phyloP scores from a whole-genome alignment of 2,888 invertebrate species.

The Salpingus planirostris region DNA sequence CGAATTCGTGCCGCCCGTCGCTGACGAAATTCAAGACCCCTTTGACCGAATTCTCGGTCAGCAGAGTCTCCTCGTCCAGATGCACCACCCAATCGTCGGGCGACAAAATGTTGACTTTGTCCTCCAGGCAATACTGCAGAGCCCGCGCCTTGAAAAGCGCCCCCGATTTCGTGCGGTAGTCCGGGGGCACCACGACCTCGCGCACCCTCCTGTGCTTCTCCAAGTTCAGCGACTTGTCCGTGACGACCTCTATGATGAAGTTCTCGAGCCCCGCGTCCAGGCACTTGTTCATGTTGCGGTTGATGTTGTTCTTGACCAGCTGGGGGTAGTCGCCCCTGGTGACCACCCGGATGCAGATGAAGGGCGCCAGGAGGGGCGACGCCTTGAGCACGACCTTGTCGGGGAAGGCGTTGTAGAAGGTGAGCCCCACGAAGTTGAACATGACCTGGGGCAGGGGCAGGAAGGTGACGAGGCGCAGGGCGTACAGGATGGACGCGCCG shows the following conservation, averaged over 20 bases:
- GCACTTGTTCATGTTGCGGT: conserved; percentile 79
- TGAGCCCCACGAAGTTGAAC: conserved; percentile 79
- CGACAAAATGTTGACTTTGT: conserved; percentile 72
- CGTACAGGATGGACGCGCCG: conserved; percentile 65
- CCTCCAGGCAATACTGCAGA: conserved; percentile 90
- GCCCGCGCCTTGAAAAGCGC: conserved; percentile 93
- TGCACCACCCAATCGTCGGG: conserved; percentile 97
- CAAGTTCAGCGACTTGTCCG: conserved; percentile 75
- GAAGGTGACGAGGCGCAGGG: conserved; percentile 70
- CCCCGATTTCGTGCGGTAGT: conserved; percentile 81
- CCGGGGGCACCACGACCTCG: conserved; percentile 80
- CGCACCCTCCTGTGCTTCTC: conserved; percentile 72
- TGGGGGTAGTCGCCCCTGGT: conserved; percentile 92
- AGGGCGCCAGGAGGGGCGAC: conserved; percentile 84
- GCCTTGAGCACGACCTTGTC: conserved; percentile 79
- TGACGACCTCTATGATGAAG: conserved; percentile 92
- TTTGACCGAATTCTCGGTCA: conserved; percentile 84
- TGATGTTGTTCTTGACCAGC: conserved; percentile 78
- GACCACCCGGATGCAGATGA: conserved; percentile 88
- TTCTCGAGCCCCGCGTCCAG: conserved; percentile 87
- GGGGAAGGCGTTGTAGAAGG: conserved; percentile 89
- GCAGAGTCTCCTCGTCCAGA: conserved; percentile 89
- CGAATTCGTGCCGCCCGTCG: conserved; percentile 91
- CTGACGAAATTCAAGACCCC: conserved; percentile 90
- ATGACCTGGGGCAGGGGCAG: conserved; percentile 83